Evolutionary conservation across 2,888 invertebrate genomes (phyloP), one percentile per base, ranked within the genome.

Genomic region (Lissonota sp.): DNA sequence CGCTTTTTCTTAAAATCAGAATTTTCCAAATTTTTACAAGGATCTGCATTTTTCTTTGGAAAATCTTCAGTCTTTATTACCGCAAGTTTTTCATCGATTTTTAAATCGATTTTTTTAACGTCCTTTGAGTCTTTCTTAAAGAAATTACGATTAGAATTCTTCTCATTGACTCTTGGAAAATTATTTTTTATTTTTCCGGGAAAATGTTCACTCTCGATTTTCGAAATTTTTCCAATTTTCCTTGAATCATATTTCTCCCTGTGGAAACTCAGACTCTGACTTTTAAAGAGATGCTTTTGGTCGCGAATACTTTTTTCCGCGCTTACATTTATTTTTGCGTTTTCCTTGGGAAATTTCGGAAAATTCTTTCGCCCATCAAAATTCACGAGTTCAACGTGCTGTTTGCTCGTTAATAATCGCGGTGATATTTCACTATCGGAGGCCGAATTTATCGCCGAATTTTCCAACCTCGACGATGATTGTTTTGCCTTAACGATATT

Each of bases 321-420:
- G 16, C 7, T 5, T 10, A 4, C 1, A 39, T 39, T 51, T 63
- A 51, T 62, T 7, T 40, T 5, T 1, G 16, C 7, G 14, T 40
- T 73, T 79, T 26, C 26, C 26, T 42, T 0, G 5, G 0, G n/a
- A 5, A 60, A 42, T n/a, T 44, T 5, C 4, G 72, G 51, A 6
- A 72, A 10, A 39, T 10, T 16, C 4, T 58, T 72, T 6, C 0
- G 37, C 5, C 62, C 40, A 7, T 70, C 70, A n/a, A 74, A 81
- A 78, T 81, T 63, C 14, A 78, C 70, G 46, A 84, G 75, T 53
- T 82, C 82, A 2, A 84, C 83, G 57, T 72, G 70, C 60, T 84
- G 82, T 49, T 84, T 84, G 62, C 83, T 84, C 3, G 74, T 78
- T 8, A 71, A 67, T 6, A 78, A 64, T 72, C 71, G 77, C 6